Evolutionary conservation across 1,140 invertebrate genomes (phyloP), one percentile per base, ranked within the genome.

Genomic region (Heliconius nattereri): DNA sequence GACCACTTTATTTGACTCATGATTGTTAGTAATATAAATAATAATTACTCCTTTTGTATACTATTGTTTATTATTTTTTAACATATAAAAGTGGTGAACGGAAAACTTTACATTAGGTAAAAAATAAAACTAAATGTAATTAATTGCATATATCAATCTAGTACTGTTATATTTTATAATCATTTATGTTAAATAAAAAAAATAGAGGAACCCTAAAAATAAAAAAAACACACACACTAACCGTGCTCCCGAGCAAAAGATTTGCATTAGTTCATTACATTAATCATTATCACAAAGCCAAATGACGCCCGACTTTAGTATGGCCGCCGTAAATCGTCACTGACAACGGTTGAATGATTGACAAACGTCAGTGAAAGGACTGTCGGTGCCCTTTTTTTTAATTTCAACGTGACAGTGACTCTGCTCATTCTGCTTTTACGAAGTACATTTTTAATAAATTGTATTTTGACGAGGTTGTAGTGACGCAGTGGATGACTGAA

Each of bases 191-290:
- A 40, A 49, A 49, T 49, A 19, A 49, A 49, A 13, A 49, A 19
- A 16, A 16, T 16, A 52, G 19, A 23, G 54, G 26, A 66, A 26
- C 60, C 60, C 60, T 29, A 82, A 84, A 86, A 84, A 89, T 78
- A 90, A 86, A 91, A 89, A 91, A 89, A 87, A 80, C 37, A 9
- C 37, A 75, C 77, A 76, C 54, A 52, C 52, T 60, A 84, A 84
- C 83, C 91, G 92, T 94, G 91, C 90, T 84, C 78, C 84, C 76
- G 78, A 81, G 82, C 81, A 79, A 75, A 84, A 87, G 90, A 94
- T 94, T 94, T 94, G 92, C 92, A 94, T 94, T 94, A 94, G 91
- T 87, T 29, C 89, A 90, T 92, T 92, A 83, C 92, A 93, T 93
- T 93, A 93, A 93, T 93, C 92, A 93, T 93, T 84, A 86, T 81